Evolutionary conservation across 2,888 invertebrate genomes (phyloP).

Genomic region (Autographa gamma): DNA sequence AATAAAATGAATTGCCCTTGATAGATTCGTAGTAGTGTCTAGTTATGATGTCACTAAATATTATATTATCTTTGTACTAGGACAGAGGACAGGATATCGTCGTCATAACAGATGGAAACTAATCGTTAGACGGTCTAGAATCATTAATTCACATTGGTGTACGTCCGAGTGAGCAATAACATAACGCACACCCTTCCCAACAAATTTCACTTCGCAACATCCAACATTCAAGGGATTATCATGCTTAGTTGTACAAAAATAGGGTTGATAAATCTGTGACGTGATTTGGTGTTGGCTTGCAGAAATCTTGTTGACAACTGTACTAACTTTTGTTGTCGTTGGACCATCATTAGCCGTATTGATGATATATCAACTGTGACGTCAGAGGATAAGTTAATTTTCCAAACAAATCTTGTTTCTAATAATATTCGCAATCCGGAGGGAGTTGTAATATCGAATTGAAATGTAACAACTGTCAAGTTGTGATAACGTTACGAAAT

Average conservation of each 20-base stretch:
- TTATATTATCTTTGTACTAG: slow-evolving; percentile 53
- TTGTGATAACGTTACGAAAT: background rate
- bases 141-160: slow-evolving; percentile 84
- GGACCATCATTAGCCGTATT: slow-evolving; percentile 80
- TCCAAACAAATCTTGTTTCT: slow-evolving; percentile 50
- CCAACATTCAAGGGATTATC: slow-evolving; percentile 11
- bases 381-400: slow-evolving; percentile 65
- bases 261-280: background rate
- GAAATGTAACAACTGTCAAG: slow-evolving; percentile 18
- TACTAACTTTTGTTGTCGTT: slow-evolving; percentile 69
- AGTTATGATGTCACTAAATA: slow-evolving; percentile 41
- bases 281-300: background rate
- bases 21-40: background rate
- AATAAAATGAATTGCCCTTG: background rate
- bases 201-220: slow-evolving; percentile 30
- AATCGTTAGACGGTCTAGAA: slow-evolving; percentile 75
- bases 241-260: rapidly evolving
- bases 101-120: slow-evolving; percentile 80
- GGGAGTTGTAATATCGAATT: slow-evolving; percentile 20
- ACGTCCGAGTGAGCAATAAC: slow-evolving; percentile 79
- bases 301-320: slow-evolving; percentile 49
- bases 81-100: slow-evolving; percentile 66
- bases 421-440: slow-evolving; percentile 13
- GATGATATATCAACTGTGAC: slow-evolving; percentile 80
- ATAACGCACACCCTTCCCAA: slow-evolving; percentile 59